Conservation (phyloP, 2,797 vertebrate species). For the Xiphophorus birchmanni region DNA sequence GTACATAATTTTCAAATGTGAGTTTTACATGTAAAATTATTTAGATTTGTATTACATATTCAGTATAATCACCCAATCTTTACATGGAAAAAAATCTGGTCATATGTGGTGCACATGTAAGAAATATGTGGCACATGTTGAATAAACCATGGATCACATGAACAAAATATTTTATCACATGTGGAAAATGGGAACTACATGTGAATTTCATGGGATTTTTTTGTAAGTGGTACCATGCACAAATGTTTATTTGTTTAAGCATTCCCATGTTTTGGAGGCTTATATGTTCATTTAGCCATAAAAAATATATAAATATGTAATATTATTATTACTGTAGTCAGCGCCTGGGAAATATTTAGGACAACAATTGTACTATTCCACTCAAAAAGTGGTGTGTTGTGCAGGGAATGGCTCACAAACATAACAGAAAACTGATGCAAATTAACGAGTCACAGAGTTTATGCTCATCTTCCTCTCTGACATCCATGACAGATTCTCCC, state of each 20-base stretch:
- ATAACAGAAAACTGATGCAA: slow-evolving; percentile 40
- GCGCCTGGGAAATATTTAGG: neutral
- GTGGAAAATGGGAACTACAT: too few relatives aligned
- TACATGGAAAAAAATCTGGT: too few relatives aligned
- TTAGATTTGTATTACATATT: too few relatives aligned
- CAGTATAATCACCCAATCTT: too few relatives aligned
- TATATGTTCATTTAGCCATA: neutral
- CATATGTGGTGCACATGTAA: too few relatives aligned
- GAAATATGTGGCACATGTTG: too few relatives aligned
- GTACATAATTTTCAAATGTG: too few relatives aligned
- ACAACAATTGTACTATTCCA: neutral
- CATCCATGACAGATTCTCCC: slow-evolving; percentile 67
- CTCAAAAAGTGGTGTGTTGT: slow-evolving; percentile 9
- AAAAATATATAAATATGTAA: neutral
- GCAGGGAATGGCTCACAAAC: slow-evolving; percentile 28
- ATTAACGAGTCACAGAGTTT: slow-evolving; percentile 53
- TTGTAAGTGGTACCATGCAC: neutral
- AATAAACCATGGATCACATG: too few relatives aligned
- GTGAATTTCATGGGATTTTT: too few relatives aligned
- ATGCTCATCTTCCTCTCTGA: slow-evolving; percentile 56
- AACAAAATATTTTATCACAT: too few relatives aligned
- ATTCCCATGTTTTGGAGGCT: neutral
- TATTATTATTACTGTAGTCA: neutral
- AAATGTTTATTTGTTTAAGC: neutral
- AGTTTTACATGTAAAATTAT: too few relatives aligned